These are phyloP conservation scores for Regulus satrapa DNA, from an alignment of 2,113 vertebrate species.

Conservation along the genomic window DNA sequence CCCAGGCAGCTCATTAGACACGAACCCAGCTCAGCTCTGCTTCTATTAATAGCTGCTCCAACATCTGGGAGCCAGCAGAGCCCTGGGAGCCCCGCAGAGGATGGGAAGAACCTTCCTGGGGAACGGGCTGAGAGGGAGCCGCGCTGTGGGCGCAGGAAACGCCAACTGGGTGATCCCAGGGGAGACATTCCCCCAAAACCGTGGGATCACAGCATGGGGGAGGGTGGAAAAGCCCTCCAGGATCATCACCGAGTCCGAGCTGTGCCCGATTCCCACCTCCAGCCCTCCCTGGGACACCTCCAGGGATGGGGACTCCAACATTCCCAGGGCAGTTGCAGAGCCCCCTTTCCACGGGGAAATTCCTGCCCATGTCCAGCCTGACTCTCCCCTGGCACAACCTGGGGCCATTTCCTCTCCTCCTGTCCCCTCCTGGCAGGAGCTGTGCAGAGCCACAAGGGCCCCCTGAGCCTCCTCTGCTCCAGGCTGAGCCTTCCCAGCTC, in stretches of 20 bases:
- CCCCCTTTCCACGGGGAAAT: background rate
- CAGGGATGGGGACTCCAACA: background rate
- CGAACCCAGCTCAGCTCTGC: background rate
- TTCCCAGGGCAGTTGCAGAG: background rate
- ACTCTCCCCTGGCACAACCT: rapidly evolving
- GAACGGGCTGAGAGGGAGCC: background rate
- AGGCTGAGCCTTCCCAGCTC: background rate
- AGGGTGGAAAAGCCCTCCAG: background rate
- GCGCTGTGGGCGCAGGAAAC: background rate
- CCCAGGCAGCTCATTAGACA: background rate
- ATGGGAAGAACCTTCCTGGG: background rate
- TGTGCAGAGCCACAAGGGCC: background rate
- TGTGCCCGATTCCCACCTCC: background rate
- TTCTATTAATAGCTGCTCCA: background rate
- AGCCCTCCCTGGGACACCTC: background rate
- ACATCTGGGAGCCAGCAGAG: background rate
- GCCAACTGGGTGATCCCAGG: background rate
- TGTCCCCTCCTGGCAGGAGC: background rate
- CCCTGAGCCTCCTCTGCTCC: background rate
- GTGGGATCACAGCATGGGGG: rapidly evolving
- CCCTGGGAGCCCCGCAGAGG: no score
- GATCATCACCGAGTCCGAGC: rapidly evolving
- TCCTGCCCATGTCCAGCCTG: rapidly evolving
- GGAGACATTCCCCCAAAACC: background rate
- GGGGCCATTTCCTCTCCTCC: rapidly evolving